Base-by-base conservation (phyloP, 2,888 invertebrate species). In the Sepioteuthis lessoniana region DNA sequence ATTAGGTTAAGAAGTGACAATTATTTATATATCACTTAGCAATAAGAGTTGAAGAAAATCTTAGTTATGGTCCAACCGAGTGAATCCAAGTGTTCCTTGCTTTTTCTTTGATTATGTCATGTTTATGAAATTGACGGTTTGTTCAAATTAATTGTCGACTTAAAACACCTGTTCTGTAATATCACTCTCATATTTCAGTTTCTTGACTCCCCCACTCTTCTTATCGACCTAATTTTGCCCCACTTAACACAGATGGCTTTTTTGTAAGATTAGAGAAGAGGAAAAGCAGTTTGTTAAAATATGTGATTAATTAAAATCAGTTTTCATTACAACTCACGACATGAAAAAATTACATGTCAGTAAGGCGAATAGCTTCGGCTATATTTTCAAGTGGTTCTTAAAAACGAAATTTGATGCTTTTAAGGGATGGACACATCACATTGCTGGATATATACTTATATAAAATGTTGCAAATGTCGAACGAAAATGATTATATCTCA, bases 131-230 rank as follows among this genome's bases (percentile, higher is more conserved):
- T n/a, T 76, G 76, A 76, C 21, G 76, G 76, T 76, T 76, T 76
- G n/a, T 76, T 76, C n/a, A 76, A 76, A n/a, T 76, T 76, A 76
- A n/a, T 76, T 76, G 76, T 13, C n/a, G n/a, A 76, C n/a, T 76
- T n/a, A n/a, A 76, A 76, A 76, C 76, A 76, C 76, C 76, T 76
- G 76, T 76, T 76, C n/a, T 76, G n/a, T n/a, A 76, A 76, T n/a
- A 76, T 76, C 76, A 76, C 76, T 16, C n/a, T 76, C n/a, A n/a
- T 10, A 19, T n/a, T 76, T 76, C 76, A 10, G 31, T 31, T 5
- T 31, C 76, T 31, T 0, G n/a, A n/a, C n/a, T 16, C 8, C 76
- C 76, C 76, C 0, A 31, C 25, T n/a, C 76, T 31, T n/a, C 19
- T 13, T 76, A 13, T 35, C n/a, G 4, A 16, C 10, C 25, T 21